These are phyloP conservation scores for Yoshiicerus persimilis DNA, from an alignment of 1,140 invertebrate genomes.

Conservation along the genomic window DNA sequence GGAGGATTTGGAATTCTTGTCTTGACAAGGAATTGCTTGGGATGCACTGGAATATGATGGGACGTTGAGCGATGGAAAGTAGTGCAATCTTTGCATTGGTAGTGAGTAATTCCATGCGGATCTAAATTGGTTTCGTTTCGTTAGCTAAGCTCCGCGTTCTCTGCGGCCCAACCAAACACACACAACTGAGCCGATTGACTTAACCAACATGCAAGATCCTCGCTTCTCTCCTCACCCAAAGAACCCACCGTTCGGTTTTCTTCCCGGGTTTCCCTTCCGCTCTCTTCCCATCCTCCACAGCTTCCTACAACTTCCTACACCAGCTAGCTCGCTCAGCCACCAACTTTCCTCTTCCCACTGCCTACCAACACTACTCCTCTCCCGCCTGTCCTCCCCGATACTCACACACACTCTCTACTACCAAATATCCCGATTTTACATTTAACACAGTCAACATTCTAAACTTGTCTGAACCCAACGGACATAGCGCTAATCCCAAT, in stretches of 20 bases:
- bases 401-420: background rate
- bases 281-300: background rate
- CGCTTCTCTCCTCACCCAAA: background rate
- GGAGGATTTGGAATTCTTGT: background rate
- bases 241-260: background rate
- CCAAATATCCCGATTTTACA: background rate
- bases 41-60: background rate
- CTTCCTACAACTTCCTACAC: background rate
- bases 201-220: conserved; percentile 6
- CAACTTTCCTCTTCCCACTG: background rate
- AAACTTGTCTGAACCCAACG: background rate
- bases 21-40: too few relatives aligned
- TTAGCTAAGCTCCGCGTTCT: conserved; percentile 9
- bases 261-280: background rate
- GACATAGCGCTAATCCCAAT: background rate
- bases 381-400: background rate
- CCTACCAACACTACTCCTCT: background rate
- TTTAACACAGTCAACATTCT: background rate
- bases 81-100: background rate
- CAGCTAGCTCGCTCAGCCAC: background rate
- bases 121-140: conserved; percentile 32
- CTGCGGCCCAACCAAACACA: background rate
- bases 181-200: conserved; percentile 17
- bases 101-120: background rate
- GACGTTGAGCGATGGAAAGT: background rate